Evolutionary conservation across 2,888 invertebrate species (phyloP), one percentile per base, ranked within the genome.

Genomic region (Microchrysa polita): DNA sequence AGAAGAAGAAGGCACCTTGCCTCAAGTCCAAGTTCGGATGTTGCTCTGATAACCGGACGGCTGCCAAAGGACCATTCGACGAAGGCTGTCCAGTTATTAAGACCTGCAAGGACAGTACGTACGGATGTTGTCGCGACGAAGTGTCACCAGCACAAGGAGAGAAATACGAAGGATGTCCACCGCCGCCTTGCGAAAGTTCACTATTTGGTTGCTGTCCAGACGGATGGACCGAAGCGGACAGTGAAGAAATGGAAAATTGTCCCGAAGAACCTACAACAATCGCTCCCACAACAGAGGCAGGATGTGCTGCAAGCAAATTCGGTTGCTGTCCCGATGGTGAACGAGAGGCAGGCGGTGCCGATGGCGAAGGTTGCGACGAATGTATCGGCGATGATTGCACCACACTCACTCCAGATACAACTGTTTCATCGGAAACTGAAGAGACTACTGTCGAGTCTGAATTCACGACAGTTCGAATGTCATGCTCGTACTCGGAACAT

Each of bases 161-260:
- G 0, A 86, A 91, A 14, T 82, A 88, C 75, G 86, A 90, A 79
- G 96, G 93, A 1, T 98, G 97, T 81, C 94, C 94, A 0, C 83
- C 87, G 52, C 86, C 89, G 0, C 87, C 88, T 10, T 96, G 96
- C 81, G 88, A 88, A 0, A 91, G 92, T 79, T 92, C 93, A 0
- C 86, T 96, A 7, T 96, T 92, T 80, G 96, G 96, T 1, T 97
- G 96, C 81, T 97, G 96, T 80, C 88, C 90, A 10, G 95, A 96
- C 83, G 91, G 91, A 60, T 87, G 88, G 77, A 93, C 92, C 0
- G 86, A 90, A 9, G 92, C 96, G 0, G 88, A 91, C 81, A 96
- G 96, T 63, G 93, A 94, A 78, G 81, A 83, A 14, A 88, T 90
- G 77, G 93, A 94, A 81, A 97, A 95, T 14, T 98, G 98, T 81